Conservation (phyloP, 2,797 vertebrate species). For the Notamacropus eugenii region DNA sequence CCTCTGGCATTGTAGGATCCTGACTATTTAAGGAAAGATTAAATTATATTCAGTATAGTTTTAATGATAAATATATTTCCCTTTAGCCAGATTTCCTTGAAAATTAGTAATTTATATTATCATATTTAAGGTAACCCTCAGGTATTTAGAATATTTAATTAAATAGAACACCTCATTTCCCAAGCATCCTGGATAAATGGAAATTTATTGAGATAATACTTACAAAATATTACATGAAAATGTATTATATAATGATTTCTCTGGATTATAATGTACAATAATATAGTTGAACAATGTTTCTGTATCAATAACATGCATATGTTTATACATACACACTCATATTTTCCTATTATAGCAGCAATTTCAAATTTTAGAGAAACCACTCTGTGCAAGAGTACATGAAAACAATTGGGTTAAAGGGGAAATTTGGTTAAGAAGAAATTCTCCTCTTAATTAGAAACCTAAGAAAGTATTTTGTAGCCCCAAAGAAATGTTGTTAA, state of each 20-base stretch:
- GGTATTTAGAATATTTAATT: background rate
- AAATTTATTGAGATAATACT: slow-evolving; percentile 35
- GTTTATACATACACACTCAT: background rate
- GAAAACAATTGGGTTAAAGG: background rate
- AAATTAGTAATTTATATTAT: slow-evolving; percentile 2
- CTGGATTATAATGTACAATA: background rate
- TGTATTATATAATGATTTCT: background rate
- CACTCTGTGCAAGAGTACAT: background rate
- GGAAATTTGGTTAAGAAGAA: background rate
- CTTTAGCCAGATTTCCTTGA: slow-evolving; percentile 25
- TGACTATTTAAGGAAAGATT: background rate
- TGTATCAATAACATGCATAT: background rate
- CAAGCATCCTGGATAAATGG: background rate
- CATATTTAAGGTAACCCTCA: slow-evolving; percentile 4
- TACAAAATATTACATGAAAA: background rate
- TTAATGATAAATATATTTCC: background rate
- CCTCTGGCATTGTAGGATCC: background rate
- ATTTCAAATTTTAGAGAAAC: slow-evolving; percentile 22
- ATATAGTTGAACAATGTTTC: background rate
- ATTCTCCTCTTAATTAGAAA: background rate
- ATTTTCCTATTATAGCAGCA: slow-evolving; percentile 14
- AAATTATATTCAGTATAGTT: background rate
- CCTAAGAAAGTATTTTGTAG: background rate
- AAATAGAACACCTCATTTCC: background rate
- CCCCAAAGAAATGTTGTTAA: background rate